Conservation (phyloP, 2,888 invertebrate species). For the Nomada lathburiana region DNA sequence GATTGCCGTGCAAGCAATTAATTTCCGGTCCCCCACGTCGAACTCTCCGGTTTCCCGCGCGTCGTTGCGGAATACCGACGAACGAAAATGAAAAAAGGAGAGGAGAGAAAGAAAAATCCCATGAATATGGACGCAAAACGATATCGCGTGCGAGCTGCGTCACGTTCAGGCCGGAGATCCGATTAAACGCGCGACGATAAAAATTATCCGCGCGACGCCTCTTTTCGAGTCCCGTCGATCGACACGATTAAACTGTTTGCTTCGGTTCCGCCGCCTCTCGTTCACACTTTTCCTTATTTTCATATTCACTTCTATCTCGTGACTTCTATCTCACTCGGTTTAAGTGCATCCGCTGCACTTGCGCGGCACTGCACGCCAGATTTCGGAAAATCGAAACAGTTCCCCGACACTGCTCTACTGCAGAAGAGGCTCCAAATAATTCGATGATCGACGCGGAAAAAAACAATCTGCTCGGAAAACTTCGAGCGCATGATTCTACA, state of each 20-base stretch:
- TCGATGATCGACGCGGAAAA: no score
- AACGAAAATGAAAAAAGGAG: background rate
- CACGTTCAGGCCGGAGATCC: conserved; percentile 25
- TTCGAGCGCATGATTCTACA: background rate
- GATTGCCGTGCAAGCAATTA: conserved; percentile 61
- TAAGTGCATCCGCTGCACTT: no score
- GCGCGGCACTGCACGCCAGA: no score
- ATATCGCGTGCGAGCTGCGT: conserved; percentile 30
- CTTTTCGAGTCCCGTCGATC: conserved; percentile 17
- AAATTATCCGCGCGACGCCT: conserved; percentile 43
- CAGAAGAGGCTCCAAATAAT: no score
- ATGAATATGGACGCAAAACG: conserved; percentile 14
- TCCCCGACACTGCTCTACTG: background rate
- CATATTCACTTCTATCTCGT: no score
- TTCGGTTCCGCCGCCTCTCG: background rate
- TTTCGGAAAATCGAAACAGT: no score
- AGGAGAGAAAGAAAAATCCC: background rate
- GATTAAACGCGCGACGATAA: conserved; percentile 19
- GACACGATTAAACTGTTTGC: background rate
- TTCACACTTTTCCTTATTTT: no score
- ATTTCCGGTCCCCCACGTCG: conserved; percentile 41
- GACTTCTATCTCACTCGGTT: no score
- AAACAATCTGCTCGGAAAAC: no score
- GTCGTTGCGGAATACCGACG: conserved; percentile 24
- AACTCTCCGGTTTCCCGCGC: conserved; percentile 53